These are phyloP conservation scores for Morphnarchus princeps DNA, from an alignment of 2,113 vertebrate species.

Conservation along the genomic window DNA sequence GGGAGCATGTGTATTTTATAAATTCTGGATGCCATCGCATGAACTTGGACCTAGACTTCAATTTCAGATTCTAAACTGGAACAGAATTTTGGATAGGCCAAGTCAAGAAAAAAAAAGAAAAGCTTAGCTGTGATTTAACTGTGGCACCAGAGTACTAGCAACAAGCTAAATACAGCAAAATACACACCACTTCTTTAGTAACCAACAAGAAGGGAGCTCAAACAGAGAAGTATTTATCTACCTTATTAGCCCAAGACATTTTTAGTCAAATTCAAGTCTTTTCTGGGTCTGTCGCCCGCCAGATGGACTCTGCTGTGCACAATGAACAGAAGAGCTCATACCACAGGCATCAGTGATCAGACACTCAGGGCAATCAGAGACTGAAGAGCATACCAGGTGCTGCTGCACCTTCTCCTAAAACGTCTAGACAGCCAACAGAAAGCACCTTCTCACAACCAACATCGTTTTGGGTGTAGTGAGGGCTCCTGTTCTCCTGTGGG, in stretches of 20 bases:
- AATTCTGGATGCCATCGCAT: not conserved
- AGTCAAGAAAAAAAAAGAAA: not conserved
- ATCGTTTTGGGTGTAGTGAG: not conserved
- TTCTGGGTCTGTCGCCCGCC: not conserved
- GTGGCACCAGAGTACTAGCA: not conserved
- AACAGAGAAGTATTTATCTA: not conserved
- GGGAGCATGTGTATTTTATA: not conserved
- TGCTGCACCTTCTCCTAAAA: not conserved
- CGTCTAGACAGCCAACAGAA: not conserved
- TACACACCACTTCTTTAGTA: not conserved
- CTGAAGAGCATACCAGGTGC: not conserved
- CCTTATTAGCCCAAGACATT: not conserved
- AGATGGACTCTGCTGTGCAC: not conserved
- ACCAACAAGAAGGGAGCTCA: not conserved
- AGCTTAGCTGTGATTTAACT: not conserved
- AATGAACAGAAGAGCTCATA: not conserved
- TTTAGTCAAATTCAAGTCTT: not conserved
- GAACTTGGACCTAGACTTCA: not conserved
- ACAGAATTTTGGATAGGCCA: not conserved
- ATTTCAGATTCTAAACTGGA: not conserved
- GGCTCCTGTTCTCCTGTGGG: not conserved
- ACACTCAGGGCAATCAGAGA: not conserved
- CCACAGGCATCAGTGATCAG: not conserved
- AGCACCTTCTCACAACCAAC: not conserved
- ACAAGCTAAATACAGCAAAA: not conserved